Base-by-base conservation (phyloP, 2,888 invertebrate genomes). In the Drosophila histrio region DNA sequence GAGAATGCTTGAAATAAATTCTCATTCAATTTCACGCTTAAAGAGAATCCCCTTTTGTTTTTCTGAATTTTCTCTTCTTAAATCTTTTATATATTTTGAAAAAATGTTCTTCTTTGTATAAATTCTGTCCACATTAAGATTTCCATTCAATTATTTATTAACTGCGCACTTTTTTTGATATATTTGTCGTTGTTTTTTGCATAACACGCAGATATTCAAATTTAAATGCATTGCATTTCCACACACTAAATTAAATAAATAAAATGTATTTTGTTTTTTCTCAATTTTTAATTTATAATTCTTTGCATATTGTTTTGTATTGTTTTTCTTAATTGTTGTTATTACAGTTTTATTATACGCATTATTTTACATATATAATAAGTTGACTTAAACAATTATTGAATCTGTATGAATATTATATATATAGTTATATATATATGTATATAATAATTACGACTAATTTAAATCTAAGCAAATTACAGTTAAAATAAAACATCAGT, bases 321-420 rank as follows among this genome's bases (percentile, higher is more conserved):
- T 36, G 49, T 36, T 41, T 26, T 54, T 56, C 58, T 60, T 73
- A 50, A 60, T 56, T 53, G 17, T 66, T 78, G 61, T 47, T 67
- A 54, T 82, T 82, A 78, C 75, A 75, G 50, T 63, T 70, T 49
- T 36, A 67, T 62, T 60, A 68, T 63, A 67, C 65, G 67, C 53
- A 47, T 53, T 72, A 72, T 3, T 64, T 67, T 63, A 85, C 69
- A 85, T 67, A 74, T n/a, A n/a, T n/a, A n/a, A n/a, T 62, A 72
- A 38, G 56, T 70, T 77, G 82, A 76, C 82, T 82, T 82, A 82
- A 84, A 72, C 63, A 63, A 84, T 85, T 75, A 73, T 59, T 68
- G 77, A 72, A 75, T 73, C 49, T 46, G 53, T 67, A 68, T 53
- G 65, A 58, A 61, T 61, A 64, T 65, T 52, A 54, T 46, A 52